These are phyloP conservation scores for Rhyacophila evoluta DNA, from an alignment of 2,888 invertebrate species.

Conservation along the genomic window DNA sequence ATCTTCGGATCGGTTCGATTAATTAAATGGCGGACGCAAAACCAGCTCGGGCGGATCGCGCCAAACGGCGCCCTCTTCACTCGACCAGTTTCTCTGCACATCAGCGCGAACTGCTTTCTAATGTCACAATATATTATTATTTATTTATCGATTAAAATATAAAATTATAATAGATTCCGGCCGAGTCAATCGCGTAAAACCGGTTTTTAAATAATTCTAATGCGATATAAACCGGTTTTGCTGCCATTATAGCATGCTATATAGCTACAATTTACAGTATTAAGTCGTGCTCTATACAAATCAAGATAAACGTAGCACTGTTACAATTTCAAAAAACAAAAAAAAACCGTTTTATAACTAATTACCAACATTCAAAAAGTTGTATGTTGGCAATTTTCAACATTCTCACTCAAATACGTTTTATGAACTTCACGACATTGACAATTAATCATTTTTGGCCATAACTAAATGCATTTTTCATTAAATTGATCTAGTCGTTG, in stretches of 20 bases:
- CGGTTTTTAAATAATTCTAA: not conserved
- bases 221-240: not conserved
- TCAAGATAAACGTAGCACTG: constrained; percentile 8
- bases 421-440: not conserved
- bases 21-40: constrained; percentile 32
- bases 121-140: constrained; percentile 26
- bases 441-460: too few relatives aligned
- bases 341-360: too few relatives aligned
- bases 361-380: too few relatives aligned
- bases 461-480: too few relatives aligned
- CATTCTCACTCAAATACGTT: not conserved
- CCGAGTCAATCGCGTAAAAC: not conserved
- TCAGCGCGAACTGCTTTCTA: constrained; percentile 31
- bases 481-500: too few relatives aligned
- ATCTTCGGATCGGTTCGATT: constrained; percentile 28
- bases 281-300: not conserved
- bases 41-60: constrained; percentile 26
- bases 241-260: not conserved
- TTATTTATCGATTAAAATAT: constrained; percentile 9
- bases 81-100: not conserved
- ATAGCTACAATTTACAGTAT: not conserved
- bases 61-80: constrained; percentile 7
- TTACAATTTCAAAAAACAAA: not conserved
- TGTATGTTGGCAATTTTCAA: too few relatives aligned
- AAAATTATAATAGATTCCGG: constrained; percentile 8